Conservation (phyloP, 1,140 invertebrate species). For the Cepaea nemoralis region DNA sequence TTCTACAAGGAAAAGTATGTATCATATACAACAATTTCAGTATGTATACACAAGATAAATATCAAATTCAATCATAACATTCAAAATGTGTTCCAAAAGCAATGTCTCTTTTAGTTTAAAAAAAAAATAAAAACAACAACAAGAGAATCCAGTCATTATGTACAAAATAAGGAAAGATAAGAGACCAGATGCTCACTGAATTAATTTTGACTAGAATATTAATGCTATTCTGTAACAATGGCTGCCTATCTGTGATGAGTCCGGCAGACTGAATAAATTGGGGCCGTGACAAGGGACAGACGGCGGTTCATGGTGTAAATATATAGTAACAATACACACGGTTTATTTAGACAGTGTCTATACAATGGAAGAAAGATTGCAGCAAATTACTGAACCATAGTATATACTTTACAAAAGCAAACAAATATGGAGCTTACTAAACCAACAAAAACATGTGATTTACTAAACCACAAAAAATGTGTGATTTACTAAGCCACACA, state of each 20-base stretch:
- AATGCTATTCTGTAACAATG: neutral
- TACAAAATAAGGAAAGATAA: neutral
- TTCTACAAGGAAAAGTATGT: no score
- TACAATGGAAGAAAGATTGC: neutral
- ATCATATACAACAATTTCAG: no score
- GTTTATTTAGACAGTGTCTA: neutral
- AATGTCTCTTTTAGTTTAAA: neutral
- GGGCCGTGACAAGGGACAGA: neutral
- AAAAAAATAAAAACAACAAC: no score
- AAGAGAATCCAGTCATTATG: neutral
- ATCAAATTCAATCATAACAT: no score
- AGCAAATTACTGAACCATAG: neutral
- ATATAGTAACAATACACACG: neutral
- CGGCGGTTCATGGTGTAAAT: neutral
- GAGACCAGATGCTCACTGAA: neutral
- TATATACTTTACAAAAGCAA: no score
- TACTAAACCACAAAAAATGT: no score
- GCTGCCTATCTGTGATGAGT: neutral
- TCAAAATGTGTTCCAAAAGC: neutral
- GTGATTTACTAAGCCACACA: no score
- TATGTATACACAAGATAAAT: no score
- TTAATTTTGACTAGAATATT: neutral
- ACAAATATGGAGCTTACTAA: no score
- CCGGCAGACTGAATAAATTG: neutral
- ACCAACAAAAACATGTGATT: no score